Conservation (phyloP, 2,113 vertebrate species). For the Cheilinus undulatus region DNA sequence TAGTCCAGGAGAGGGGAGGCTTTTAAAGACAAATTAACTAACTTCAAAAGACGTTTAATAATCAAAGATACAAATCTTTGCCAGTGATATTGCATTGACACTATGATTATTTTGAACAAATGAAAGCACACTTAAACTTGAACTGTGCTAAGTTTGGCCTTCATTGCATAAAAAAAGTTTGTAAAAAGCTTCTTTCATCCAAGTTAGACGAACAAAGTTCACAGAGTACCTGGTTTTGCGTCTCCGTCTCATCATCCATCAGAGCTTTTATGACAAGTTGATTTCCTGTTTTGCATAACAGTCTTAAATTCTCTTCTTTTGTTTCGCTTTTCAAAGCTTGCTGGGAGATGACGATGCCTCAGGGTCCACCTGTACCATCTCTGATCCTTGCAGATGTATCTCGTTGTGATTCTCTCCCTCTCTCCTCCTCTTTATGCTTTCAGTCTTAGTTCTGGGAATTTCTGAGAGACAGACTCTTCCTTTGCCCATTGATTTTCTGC, state of each 20-base stretch:
- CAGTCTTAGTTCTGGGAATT: slow-evolving; percentile 27
- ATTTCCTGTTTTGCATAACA: slow-evolving; percentile 25
- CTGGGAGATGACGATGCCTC: background rate
- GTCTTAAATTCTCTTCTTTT: slow-evolving; percentile 9
- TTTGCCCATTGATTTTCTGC: slow-evolving; percentile 74
- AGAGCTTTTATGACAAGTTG: slow-evolving; percentile 6
- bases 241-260: slow-evolving; percentile 20
- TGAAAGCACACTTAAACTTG: background rate
- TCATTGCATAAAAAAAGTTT: slow-evolving; percentile 36
- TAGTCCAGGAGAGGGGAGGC: background rate
- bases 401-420: background rate
- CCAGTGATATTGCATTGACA: too few relatives aligned
- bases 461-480: slow-evolving; percentile 31
- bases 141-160: slow-evolving; percentile 17
- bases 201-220: slow-evolving; percentile 17
- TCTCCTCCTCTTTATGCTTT: background rate
- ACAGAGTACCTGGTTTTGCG: background rate
- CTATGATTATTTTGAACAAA: slow-evolving; percentile 37
- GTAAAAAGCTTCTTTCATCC: background rate
- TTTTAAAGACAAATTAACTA: slow-evolving; percentile 46
- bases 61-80: too few relatives aligned
- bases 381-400: background rate
- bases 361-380: slow-evolving; percentile 10
- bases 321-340: slow-evolving; percentile 8
- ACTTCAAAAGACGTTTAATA: too few relatives aligned